Base-by-base conservation (phyloP, 2,888 invertebrate species). In the Pegoplata infirma region DNA sequence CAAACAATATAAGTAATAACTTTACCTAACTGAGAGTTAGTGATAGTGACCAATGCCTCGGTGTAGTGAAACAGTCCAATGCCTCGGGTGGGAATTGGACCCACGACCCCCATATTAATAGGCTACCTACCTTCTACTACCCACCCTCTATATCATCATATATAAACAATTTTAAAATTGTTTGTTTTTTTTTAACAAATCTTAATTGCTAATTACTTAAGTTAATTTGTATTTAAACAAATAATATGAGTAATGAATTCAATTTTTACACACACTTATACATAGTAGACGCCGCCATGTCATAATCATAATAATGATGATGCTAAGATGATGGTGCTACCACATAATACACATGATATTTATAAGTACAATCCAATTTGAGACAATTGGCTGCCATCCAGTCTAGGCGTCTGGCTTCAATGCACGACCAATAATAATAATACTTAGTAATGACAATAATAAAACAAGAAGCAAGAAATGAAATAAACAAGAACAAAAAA, bases 391-490 rank as follows among this genome's bases (percentile, higher is more conserved):
- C 82, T 81, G 82, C 81, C 82, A 81, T 71, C 68, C 76, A 81
- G 82, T 82, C 82, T 81, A 79, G 82, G 76, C 82, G 82, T 81
- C 82, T 82, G 81, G 80, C 77, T 81, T 74, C 67, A 79, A 66
- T 79, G 76, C 76, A 63, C 63, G 75, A 79, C 79, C 66, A 76
- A 79, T 79, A 72, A 76, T 72, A 66, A 75, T 68, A 68, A n/a
- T n/a, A n/a, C n/a, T n/a, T n/a, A n/a, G n/a, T n/a, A n/a, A 67
- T 79, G 71, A 71, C 71, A 72, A 75, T 40, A 75, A 67, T 19
- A 40, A 40, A 40, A 40, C n/a, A n/a, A n/a, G n/a, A 1, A 40
- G 3, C 12, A 40, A 40, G 36, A 40, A 5, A n/a, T 12, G 36
- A n/a, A 40, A 40, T 40, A n/a, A 19, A 21, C 17, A 47, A 7